These are phyloP conservation scores for Morone chrysops DNA, from an alignment of 2,113 vertebrate species.

Conservation along the genomic window DNA sequence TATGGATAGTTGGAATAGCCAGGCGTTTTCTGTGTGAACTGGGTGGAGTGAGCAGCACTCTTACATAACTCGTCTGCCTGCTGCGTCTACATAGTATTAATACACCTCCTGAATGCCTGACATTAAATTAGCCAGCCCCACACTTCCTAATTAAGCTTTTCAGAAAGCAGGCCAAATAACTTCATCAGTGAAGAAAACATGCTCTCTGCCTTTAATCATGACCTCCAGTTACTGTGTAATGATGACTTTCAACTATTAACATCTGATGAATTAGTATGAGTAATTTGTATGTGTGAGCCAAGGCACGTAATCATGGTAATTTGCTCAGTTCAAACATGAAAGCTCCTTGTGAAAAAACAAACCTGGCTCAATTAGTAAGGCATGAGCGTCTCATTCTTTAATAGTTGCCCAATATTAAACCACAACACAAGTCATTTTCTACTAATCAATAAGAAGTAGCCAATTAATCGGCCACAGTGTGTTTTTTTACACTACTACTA, in stretches of 20 bases:
- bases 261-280: slow-evolving; percentile 5
- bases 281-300: background rate
- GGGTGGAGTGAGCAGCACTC: background rate
- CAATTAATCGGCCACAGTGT: background rate
- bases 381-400: background rate
- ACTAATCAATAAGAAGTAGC: background rate
- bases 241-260: background rate
- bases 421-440: background rate
- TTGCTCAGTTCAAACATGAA: slow-evolving; percentile 15
- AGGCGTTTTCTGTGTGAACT: background rate
- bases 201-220: slow-evolving; percentile 13
- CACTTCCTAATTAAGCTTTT: slow-evolving; percentile 42
- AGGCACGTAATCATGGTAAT: slow-evolving; percentile 19
- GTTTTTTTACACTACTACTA: too few species aligned
- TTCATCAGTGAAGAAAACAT: background rate
- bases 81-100: slow-evolving; percentile 16
- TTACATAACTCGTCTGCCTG: slow-evolving; percentile 12
- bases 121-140: slow-evolving; percentile 22
- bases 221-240: background rate
- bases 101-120: slow-evolving; percentile 28
- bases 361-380: slow-evolving; percentile 6
- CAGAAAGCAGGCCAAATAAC: slow-evolving; percentile 2
- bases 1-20: background rate
- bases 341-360: background rate
- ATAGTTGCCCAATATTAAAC: background rate